Evolutionary conservation across 2,797 vertebrate species (phyloP).

Genomic region (Chloroceryle inda): DNA sequence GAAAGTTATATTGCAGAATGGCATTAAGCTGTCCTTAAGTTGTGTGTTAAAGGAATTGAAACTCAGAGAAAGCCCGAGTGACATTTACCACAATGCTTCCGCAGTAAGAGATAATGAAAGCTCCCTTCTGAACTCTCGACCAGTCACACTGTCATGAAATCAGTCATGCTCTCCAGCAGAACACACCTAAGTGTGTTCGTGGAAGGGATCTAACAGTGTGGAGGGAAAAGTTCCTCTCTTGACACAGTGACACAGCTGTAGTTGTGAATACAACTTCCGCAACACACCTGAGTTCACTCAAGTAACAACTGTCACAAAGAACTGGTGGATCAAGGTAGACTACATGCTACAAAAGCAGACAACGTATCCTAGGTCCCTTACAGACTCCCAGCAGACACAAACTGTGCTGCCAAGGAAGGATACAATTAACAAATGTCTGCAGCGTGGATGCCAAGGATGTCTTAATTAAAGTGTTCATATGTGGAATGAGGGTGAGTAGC

Average conservation of each 20-base stretch:
- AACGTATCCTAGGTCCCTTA: neutral
- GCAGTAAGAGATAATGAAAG: neutral
- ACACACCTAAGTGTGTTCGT: neutral
- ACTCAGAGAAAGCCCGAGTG: neutral
- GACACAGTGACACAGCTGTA: neutral
- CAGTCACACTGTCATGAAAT: neutral
- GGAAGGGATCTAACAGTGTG: neutral
- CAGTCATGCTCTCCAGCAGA: neutral
- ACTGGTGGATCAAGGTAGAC: neutral
- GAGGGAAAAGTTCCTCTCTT: neutral
- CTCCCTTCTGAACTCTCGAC: neutral
- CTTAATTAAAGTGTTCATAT: accelerated
- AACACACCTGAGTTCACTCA: neutral
- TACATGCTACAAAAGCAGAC: accelerated
- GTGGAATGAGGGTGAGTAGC: neutral
- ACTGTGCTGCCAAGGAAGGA: neutral
- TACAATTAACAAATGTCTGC: neutral
- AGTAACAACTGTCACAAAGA: neutral
- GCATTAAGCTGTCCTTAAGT: neutral
- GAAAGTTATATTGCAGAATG: neutral
- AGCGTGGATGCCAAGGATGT: neutral
- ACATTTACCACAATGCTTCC: neutral
- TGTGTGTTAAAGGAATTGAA: neutral
- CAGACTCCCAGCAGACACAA: neutral
- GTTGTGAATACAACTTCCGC: neutral